Percentiles rank a stretch among this genome's conserved stretches.
phyloP scores from a whole-genome alignment of 2,797 vertebrate species.

The Mormyrus proboscirostris region DNA sequence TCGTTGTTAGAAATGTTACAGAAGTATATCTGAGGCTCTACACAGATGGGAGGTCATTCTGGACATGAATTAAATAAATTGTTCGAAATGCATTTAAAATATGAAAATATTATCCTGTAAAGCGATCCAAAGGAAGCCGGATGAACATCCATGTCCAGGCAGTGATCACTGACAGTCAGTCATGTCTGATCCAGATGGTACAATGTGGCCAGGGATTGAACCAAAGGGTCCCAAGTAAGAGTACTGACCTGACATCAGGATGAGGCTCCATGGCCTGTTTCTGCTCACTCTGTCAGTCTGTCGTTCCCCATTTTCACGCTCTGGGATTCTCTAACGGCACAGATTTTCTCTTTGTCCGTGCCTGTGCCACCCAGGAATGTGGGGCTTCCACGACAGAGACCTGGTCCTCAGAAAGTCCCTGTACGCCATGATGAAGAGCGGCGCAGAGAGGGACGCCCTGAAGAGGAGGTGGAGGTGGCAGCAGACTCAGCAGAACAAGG shows the following conservation, averaged over 20 bases:
- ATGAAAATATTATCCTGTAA: background rate
- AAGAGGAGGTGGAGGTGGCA: slow-evolving; percentile 98
- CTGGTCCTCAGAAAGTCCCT: slow-evolving; percentile 92
- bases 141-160: background rate
- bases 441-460: slow-evolving; percentile 85
- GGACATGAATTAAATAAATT: background rate
- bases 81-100: background rate
- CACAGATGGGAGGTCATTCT: background rate
- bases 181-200: background rate
- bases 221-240: background rate
- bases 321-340: background rate
- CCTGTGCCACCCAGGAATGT: slow-evolving; percentile 77
- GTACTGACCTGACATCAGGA: background rate
- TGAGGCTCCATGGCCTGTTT: background rate
- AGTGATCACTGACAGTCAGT: background rate
- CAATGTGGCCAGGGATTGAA: background rate
- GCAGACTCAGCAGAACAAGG: slow-evolving; percentile 97
- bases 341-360: slow-evolving; percentile 18
- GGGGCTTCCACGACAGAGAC: slow-evolving; percentile 97
- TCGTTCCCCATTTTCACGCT: background rate
- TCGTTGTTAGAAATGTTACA: background rate
- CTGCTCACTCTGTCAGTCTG: background rate
- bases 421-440: slow-evolving; percentile 95
- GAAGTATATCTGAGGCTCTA: background rate
- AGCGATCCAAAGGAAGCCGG: background rate